phyloP scores from a whole-genome alignment of 2,113 vertebrate genomes.

The Solea solea region DNA sequence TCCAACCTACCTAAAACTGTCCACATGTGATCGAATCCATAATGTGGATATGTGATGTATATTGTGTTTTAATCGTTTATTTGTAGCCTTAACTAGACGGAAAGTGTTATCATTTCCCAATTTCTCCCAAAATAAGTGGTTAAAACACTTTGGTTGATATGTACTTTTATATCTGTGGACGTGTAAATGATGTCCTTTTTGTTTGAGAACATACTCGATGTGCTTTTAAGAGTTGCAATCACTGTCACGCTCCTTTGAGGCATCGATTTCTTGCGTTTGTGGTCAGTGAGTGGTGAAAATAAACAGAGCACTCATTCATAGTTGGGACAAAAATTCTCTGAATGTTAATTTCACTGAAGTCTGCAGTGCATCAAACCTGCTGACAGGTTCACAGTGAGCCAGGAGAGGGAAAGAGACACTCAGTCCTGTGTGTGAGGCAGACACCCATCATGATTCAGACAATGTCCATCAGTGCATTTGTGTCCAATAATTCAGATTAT shows the following conservation, averaged over 20 bases:
- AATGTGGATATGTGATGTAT: too few relatives aligned
- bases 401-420: slow-evolving; percentile 21
- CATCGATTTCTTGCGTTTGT: slow-evolving; percentile 5
- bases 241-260: neutral
- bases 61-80: too few relatives aligned
- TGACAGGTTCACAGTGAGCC: slow-evolving; percentile 11
- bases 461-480: too few relatives aligned
- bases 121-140: too few relatives aligned
- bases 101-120: too few relatives aligned
- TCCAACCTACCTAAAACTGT: too few relatives aligned
- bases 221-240: neutral
- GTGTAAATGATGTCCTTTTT: too few relatives aligned
- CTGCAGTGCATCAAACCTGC: slow-evolving; percentile 19
- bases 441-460: neutral
- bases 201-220: too few relatives aligned
- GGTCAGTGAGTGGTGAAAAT: slow-evolving; percentile 9
- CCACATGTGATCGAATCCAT: too few relatives aligned
- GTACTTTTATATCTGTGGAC: too few relatives aligned
- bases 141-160: too few relatives aligned
- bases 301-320: neutral
- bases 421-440: neutral
- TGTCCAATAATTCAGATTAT: neutral
- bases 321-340: neutral
- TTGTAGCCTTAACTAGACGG: too few relatives aligned
- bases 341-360: slow-evolving; percentile 19